A percentile compares a stretch with the other conserved stretches of the same genome.
These are phyloP conservation scores for Neodiprion fabricii DNA, from an alignment of 1,140 invertebrate genomes.

Conservation along the genomic window DNA sequence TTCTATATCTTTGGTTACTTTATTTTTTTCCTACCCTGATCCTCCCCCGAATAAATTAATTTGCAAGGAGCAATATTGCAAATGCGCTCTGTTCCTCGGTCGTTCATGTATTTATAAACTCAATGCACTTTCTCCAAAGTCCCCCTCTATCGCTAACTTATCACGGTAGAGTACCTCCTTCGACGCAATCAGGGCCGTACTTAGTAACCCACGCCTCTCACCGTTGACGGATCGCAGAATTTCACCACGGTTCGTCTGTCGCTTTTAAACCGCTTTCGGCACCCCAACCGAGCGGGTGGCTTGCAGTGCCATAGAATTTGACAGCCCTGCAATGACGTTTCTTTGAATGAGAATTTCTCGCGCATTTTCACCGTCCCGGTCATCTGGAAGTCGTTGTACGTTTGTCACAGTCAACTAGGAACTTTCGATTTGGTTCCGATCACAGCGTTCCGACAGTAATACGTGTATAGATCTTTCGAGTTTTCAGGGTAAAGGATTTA, in stretches of 20 bases:
- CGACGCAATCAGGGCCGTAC: slow-evolving; percentile 56
- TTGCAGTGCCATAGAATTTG: slow-evolving; percentile 5
- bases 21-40: background rate
- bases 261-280: background rate
- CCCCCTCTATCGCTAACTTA: slow-evolving; percentile 51
- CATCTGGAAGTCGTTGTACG: background rate
- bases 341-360: slow-evolving; percentile 17
- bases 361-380: background rate
- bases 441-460: no score
- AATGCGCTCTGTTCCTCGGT: slow-evolving; percentile 51
- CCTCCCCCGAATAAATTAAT: background rate
- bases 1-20: background rate
- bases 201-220: background rate
- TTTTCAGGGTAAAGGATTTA: no score
- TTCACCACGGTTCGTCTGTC: background rate
- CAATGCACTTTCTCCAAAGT: slow-evolving; percentile 56
- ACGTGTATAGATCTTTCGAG: no score
- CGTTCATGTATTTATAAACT: slow-evolving; percentile 55
- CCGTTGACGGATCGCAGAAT: background rate
- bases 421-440: background rate
- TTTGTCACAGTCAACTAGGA: background rate
- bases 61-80: slow-evolving; percentile 44
- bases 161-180: slow-evolving; percentile 57
- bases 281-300: background rate
- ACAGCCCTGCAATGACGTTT: slow-evolving; percentile 24